A percentile compares a stretch with the other conserved stretches of the same genome.
phyloP scores from a whole-genome alignment of 2,888 invertebrate species.

The Aromia moschata region DNA sequence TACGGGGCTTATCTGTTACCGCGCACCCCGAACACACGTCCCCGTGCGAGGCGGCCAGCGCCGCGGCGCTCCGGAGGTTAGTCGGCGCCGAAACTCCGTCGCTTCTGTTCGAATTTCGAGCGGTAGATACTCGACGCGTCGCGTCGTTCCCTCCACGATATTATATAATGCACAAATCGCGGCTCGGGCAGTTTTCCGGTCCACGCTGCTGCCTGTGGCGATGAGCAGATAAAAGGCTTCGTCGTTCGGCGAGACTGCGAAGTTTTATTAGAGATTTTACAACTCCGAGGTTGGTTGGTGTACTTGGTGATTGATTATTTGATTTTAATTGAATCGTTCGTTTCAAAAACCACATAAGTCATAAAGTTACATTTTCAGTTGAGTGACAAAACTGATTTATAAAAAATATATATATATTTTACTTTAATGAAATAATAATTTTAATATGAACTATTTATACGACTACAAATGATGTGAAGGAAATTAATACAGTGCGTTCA shows the following conservation, averaged over 20 bases:
- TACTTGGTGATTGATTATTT: neutral
- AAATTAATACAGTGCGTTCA: too few species aligned
- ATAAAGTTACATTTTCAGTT: neutral
- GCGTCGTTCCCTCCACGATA: slow-evolving; percentile 1
- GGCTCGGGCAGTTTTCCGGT: neutral
- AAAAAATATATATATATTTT: too few species aligned
- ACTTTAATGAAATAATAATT: too few species aligned
- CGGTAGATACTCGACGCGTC: slow-evolving; percentile 10
- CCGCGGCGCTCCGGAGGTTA: slow-evolving; percentile 29
- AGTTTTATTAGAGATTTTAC: neutral
- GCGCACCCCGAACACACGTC: slow-evolving; percentile 28
- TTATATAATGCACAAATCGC: slow-evolving; percentile 9
- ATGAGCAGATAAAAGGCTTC: slow-evolving; percentile 12
- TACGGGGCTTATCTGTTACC: slow-evolving; percentile 40
- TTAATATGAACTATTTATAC: too few species aligned
- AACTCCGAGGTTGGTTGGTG: neutral
- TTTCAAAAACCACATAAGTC: too few species aligned
- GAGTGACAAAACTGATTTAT: too few species aligned
- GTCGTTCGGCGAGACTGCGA: neutral
- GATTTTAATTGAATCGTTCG: too few species aligned
- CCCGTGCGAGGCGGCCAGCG: slow-evolving; percentile 33
- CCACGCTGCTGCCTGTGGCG: neutral
- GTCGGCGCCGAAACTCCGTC: slow-evolving; percentile 43
- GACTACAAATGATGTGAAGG: too few species aligned
- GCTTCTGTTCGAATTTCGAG: slow-evolving; percentile 6